Base-by-base conservation (phyloP, 2,113 vertebrate species). In the Otocyon megalotis region DNA sequence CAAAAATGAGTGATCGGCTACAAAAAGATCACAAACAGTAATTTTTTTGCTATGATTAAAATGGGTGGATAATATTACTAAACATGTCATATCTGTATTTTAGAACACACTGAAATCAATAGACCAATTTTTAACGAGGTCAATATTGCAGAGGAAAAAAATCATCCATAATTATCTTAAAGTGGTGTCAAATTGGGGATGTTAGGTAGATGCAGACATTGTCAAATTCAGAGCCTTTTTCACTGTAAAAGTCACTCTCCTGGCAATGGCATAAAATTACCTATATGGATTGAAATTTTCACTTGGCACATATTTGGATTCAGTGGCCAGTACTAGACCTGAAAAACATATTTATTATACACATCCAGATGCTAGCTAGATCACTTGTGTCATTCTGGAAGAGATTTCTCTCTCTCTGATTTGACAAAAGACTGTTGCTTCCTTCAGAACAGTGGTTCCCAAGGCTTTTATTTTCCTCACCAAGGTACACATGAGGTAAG, bases 91-190 rank as follows among this genome's bases (percentile, higher is more conserved):
- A 79, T 77, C 22, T 92, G 48, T 7, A 88, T 89, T 92, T 74
- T 86, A 9, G 93, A 96, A 15, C 10, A 88, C n/a, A 92, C 17
- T 91, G 30, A 91, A 85, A 87, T 80, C 20, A 91, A 77, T 22
- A 94, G 5, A 96, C 37, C 76, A 71, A 93, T 54, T 92, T 89
- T 76, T 80, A 93, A 54, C 80, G 26, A 63, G 3, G 17, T 81
- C 22, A 85, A 53, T 83, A 90, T 96, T 88, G 13, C 58, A 97
- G 5, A 77, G 32, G 22, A 35, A 82, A 95, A 81, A 96, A 94
- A 43, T 60, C 10, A 88, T 81, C 67, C 26, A 82, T 88, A 35
- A 85, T 88, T 76, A 93, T 12, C 13, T 85, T 48, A 90, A 93
- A 80, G 32, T 77, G 4, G 3, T 77, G 65, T 32, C 20, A 37